Evolutionary conservation across 2,797 vertebrate species (phyloP).

Genomic region (Mallotus villosus): DNA sequence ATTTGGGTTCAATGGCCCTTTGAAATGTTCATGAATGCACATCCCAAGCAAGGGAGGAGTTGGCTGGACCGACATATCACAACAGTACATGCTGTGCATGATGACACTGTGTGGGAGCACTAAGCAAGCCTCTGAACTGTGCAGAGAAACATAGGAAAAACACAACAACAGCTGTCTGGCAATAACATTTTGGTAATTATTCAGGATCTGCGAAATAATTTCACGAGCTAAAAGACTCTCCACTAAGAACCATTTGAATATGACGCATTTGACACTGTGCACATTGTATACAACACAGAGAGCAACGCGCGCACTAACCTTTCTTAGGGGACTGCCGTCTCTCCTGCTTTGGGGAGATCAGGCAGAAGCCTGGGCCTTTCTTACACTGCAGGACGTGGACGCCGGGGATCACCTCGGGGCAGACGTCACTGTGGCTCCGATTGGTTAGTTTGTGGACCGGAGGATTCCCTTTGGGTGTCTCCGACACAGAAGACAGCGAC

Average conservation of each 20-base stretch:
- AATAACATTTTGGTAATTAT: neutral
- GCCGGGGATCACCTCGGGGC: constrained; percentile 68
- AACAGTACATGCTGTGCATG: constrained; percentile 28
- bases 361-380: constrained; percentile 54
- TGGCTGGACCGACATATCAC: constrained; percentile 25
- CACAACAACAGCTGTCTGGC: neutral
- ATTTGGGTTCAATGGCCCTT: constrained; percentile 35
- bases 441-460: constrained; percentile 64
- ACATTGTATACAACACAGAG: neutral
- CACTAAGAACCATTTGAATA: neutral
- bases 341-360: constrained; percentile 63
- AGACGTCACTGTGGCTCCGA: constrained; percentile 76
- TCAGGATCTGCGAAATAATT: neutral
- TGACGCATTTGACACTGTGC: no score
- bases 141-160: neutral
- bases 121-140: neutral
- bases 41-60: constrained; percentile 22
- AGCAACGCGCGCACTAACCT: constrained; percentile 57
- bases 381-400: constrained; percentile 59
- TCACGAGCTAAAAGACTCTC: neutral
- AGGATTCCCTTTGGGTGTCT: constrained; percentile 64
- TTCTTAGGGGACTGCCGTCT: constrained; percentile 60
- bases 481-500: constrained; percentile 73
- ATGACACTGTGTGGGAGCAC: neutral
- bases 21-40: constrained; percentile 17